These are phyloP conservation scores for Gymnothorax javanicus DNA, from an alignment of 2,797 vertebrate species.

Conservation along the genomic window DNA sequence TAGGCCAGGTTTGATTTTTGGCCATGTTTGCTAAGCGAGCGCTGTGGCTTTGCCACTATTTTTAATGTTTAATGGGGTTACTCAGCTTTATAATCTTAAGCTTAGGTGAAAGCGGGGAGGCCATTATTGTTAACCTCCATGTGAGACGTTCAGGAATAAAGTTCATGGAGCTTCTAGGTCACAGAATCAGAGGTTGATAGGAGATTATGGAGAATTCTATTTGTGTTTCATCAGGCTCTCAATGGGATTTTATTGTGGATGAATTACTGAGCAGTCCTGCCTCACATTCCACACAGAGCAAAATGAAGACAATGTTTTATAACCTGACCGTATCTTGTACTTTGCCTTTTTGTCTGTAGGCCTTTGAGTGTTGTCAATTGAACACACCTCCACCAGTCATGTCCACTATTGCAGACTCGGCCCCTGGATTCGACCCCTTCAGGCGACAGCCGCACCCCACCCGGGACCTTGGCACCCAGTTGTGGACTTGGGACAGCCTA, in stretches of 20 bases:
- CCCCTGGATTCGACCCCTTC: conserved; percentile 54
- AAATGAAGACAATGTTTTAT: neutral
- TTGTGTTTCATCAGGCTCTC: no score
- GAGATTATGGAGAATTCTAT: neutral
- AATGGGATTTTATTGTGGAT: neutral
- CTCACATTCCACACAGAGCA: neutral
- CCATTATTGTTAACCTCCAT: no score
- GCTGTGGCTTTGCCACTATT: no score
- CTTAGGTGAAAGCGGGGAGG: no score
- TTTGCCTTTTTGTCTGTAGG: conserved; percentile 39
- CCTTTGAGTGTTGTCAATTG: conserved; percentile 52
- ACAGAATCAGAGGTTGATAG: neutral
- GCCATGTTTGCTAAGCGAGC: no score
- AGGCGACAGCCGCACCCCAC: conserved; percentile 34
- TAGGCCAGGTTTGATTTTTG: no score
- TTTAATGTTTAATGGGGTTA: no score
- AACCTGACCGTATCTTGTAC: neutral
- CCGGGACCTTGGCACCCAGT: conserved; percentile 49
- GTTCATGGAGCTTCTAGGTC: no score
- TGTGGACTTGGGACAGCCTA: conserved; percentile 28
- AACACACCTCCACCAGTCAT: conserved; percentile 63
- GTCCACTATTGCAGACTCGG: conserved; percentile 50
- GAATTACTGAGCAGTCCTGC: neutral
- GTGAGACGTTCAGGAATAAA: no score
- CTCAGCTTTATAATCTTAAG: no score